Base-by-base conservation (phyloP, 2,797 vertebrate genomes). In the Morelia viridis region DNA sequence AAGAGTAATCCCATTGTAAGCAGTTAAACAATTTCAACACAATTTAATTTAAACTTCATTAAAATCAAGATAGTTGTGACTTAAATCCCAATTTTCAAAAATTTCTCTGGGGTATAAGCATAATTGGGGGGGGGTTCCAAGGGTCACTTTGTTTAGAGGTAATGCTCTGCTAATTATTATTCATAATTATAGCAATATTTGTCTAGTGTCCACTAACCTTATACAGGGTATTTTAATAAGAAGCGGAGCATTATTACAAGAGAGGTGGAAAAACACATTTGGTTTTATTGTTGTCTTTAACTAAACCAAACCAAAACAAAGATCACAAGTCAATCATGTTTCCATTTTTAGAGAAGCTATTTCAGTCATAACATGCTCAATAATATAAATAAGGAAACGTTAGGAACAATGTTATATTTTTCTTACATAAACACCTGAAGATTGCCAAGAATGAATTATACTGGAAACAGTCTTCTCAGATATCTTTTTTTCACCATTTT, bases 301-400 rank as follows among this genome's bases (percentile, higher is more conserved):
- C 35, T 80, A 85, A 93, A 92, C 93, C 35, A 60, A 58, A 95
- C 5, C 89, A 93, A 92, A 80, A 31, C 1, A 0, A 92, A 88
- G 11, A 92, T 61, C 87, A 91, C 93, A 94, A 35, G 15, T 68
- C 41, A 93, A 93, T 87, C 31, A 91, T 76, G 91, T 92, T 90
- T 5, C 62, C 35, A 92, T 95, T 22, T 57, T 57, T 58, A 89
- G 41, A 93, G 94, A 92, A 0, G 0, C 28, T 84, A 83, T 71
- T 94, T 90, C 28, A 15, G n/a, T 88, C 91, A 93, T 87, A 94
- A 53, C 28, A 28, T 31, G 35, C 26, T 89, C 91, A 91, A 89
- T 88, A 94, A 46, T 10, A 93, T n/a, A 92, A 87, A 80, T 94
- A 94, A 93, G 92, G 85, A 84, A 96, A 90, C 56, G 7, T 53